Percentiles rank a stretch among this genome's conserved stretches.
These are phyloP conservation scores for Drosophila oshimai DNA, from an alignment of 1,140 invertebrate genomes.

Conservation along the genomic window DNA sequence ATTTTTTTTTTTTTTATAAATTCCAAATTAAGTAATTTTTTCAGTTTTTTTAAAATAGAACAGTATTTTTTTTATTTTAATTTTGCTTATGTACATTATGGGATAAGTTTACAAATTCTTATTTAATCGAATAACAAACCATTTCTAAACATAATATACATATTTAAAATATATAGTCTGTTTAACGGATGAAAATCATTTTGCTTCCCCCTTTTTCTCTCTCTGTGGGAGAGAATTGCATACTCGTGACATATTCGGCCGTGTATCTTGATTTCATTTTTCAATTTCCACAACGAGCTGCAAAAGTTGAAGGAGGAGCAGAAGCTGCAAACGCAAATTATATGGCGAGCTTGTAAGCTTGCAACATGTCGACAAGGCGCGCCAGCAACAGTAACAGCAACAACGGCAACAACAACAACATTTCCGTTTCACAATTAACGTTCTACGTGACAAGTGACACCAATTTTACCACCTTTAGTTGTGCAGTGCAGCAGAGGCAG, in stretches of 20 bases:
- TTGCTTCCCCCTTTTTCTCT: no score
- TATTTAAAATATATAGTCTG: background rate
- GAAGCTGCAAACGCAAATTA: slow-evolving; percentile 65
- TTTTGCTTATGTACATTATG: no score
- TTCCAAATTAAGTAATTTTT: no score
- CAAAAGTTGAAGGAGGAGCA: slow-evolving; percentile 17
- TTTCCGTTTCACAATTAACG: slow-evolving; percentile 81
- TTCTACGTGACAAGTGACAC: slow-evolving; percentile 82
- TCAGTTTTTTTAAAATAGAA: no score
- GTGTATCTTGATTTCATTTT: slow-evolving; percentile 79
- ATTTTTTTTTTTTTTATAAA: no score
- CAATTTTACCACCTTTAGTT: slow-evolving; percentile 80
- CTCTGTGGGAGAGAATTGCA: slow-evolving; percentile 43
- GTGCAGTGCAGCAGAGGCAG: slow-evolving; percentile 39
- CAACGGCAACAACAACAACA: slow-evolving; percentile 57
- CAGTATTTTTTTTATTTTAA: no score
- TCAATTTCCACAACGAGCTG: slow-evolving; percentile 66
- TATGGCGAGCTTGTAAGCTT: slow-evolving; percentile 45
- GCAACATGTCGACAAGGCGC: slow-evolving; percentile 74
- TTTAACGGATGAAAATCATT: no score
- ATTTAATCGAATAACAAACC: no score
- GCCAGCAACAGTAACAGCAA: slow-evolving; percentile 25
- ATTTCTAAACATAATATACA: no score
- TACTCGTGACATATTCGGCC: slow-evolving; percentile 74
- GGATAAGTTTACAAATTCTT: no score